A percentile compares a stretch with the other conserved stretches of the same genome.
These are phyloP conservation scores for Mesaphorura yosii DNA, from an alignment of 1,140 invertebrate genomes.

Conservation along the genomic window DNA sequence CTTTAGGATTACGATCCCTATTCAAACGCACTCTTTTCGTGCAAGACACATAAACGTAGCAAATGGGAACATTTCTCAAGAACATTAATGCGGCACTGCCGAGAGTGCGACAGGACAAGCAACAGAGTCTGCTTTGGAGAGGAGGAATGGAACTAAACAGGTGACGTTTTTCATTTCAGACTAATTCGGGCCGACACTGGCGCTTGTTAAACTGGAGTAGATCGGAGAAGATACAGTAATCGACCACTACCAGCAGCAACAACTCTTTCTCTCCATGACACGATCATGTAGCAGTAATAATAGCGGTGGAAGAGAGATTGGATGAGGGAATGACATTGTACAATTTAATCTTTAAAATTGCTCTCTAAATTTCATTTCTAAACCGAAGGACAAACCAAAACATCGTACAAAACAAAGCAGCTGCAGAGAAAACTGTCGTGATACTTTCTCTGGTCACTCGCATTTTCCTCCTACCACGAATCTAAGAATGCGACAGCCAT, in stretches of 20 bases:
- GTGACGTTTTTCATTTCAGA: slow-evolving; percentile 29
- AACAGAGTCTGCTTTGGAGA: too few species aligned
- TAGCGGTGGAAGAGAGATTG: slow-evolving; percentile 17
- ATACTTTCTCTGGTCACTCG: background rate
- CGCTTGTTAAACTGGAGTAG: background rate
- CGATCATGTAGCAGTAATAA: too few species aligned
- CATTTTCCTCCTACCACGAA: background rate
- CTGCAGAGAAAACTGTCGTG: too few species aligned
- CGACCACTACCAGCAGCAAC: too few species aligned
- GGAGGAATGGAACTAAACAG: background rate
- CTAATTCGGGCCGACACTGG: slow-evolving; percentile 23
- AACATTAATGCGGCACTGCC: too few species aligned
- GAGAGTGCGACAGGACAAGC: too few species aligned
- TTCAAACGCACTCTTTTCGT: too few species aligned
- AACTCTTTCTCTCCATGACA: too few species aligned
- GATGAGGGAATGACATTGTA: slow-evolving; percentile 12
- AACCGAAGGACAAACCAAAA: background rate
- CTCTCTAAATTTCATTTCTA: slow-evolving; percentile 29
- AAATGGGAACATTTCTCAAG: too few species aligned
- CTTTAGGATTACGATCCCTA: too few species aligned
- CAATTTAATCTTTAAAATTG: slow-evolving; percentile 31
- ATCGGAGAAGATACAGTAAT: slow-evolving; percentile 2
- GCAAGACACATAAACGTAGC: too few species aligned
- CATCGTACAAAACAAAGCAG: background rate
- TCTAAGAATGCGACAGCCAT: too few species aligned